These are phyloP conservation scores for Piaya cayana DNA, from an alignment of 2,113 vertebrate species.

Conservation along the genomic window DNA sequence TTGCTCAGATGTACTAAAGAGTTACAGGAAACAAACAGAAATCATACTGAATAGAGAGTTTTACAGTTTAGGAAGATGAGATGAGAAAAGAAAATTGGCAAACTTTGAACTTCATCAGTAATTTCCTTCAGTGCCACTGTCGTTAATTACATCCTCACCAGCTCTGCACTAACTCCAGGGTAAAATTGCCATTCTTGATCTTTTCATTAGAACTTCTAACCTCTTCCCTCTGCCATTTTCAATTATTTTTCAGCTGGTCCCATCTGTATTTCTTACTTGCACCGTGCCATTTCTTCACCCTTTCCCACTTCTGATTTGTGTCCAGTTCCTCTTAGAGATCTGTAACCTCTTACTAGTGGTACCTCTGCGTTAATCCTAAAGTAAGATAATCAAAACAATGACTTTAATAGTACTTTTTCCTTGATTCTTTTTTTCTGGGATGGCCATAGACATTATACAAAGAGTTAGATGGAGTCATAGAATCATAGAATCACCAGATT, in stretches of 20 bases:
- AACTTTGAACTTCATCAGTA: not conserved
- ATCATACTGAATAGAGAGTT: not conserved
- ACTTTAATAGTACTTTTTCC: not conserved
- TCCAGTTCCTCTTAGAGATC: not conserved
- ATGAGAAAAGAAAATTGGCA: not conserved
- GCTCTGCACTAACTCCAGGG: not conserved
- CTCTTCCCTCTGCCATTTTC: not conserved
- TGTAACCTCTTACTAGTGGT: not conserved
- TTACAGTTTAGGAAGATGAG: not conserved
- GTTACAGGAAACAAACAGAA: slow-evolving; percentile 34
- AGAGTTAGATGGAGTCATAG: not conserved
- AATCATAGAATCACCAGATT: too few species aligned
- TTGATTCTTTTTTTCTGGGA: not conserved
- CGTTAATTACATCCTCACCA: not conserved
- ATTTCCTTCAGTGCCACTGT: not conserved
- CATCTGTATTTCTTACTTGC: not conserved
- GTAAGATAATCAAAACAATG: not conserved
- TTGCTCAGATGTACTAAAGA: not conserved
- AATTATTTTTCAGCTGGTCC: not conserved
- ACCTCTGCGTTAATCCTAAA: not conserved
- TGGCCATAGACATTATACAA: not conserved
- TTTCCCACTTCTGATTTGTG: not conserved
- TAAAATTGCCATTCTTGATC: not conserved
- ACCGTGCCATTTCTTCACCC: not conserved
- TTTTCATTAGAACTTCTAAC: not conserved